Evolutionary conservation across 2,113 vertebrate genomes (phyloP).

Genomic region (Octodon degus): DNA sequence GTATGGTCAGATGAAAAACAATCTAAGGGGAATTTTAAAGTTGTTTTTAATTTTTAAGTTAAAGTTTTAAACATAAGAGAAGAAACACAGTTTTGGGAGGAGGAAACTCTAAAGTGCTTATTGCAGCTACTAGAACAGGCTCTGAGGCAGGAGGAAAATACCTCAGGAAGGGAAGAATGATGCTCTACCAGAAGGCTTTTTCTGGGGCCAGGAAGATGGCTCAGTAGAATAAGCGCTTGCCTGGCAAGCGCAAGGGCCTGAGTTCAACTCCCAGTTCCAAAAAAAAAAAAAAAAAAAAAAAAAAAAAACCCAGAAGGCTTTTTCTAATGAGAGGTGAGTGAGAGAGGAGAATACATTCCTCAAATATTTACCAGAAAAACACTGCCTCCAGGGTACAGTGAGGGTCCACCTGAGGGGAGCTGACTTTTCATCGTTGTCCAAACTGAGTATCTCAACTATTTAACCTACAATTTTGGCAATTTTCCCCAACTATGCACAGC

Average conservation of each 20-base stretch:
- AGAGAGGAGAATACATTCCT: conserved; percentile 2
- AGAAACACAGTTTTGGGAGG: neutral
- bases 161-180: neutral
- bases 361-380: conserved; percentile 15
- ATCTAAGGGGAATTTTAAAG: no score
- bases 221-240: no score
- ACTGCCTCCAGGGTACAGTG: neutral
- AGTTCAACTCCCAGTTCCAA: no score
- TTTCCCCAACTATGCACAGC: neutral
- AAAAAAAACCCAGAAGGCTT: neutral
- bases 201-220: no score
- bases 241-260: no score
- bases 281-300: no score
- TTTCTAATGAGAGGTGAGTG: neutral
- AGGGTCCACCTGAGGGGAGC: neutral
- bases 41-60: no score
- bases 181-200: no score
- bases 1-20: neutral
- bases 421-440: neutral
- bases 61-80: neutral
- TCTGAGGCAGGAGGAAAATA: neutral
- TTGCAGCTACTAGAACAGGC: neutral
- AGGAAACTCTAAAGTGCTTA: neutral
- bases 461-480: neutral
- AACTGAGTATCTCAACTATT: neutral